Base-by-base conservation (phyloP, 2,888 invertebrate species). In the Erebia palarica region DNA sequence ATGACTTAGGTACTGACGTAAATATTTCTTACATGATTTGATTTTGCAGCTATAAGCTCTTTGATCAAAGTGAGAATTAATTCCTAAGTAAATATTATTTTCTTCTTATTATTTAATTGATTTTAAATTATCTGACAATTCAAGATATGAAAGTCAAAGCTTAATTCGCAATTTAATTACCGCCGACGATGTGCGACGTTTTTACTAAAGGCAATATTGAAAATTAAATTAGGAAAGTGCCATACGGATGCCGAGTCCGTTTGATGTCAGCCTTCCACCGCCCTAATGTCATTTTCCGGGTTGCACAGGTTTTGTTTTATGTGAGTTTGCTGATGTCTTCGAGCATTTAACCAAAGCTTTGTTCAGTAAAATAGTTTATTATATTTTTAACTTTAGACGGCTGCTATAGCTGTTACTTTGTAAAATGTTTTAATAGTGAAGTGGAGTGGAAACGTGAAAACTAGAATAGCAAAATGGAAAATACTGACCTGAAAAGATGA, bases 271-370 rank as follows among this genome's bases (percentile, higher is more conserved):
- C 84, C 83, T 83, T 85, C 81, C 81, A 83, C 86, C 82, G 81
- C 83, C 84, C 84, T 92, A 91, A 91, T 90, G 87, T 89, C 88
- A 91, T 92, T 92, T 91, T 87, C 86, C 84, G 81, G 85, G 83
- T 82, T 81, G 81, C 80, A 83, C 85, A 85, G 83, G 49, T 59
- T 67, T 51, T 42, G 42, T 42, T 53, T 13, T 61, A 51, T 14
- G 55, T 55, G 42, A 55, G 42, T 53, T 14, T 16, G 55, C 1
- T 65, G 42, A 36, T 36, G 36, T 36, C 36, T 36, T 36, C 36
- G 36, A 5, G 36, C 36, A 36, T 36, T 36, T 36, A 36, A 36
- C 36, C 36, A 36, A 36, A 5, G 36, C 36, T 36, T 61, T 61
- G 44, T 61, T 42, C n/a, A 61, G 16, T 44, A 11, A 60, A 44